These are phyloP conservation scores for Drosophila aldrichi DNA, from an alignment of 2,888 invertebrate species.

Conservation along the genomic window DNA sequence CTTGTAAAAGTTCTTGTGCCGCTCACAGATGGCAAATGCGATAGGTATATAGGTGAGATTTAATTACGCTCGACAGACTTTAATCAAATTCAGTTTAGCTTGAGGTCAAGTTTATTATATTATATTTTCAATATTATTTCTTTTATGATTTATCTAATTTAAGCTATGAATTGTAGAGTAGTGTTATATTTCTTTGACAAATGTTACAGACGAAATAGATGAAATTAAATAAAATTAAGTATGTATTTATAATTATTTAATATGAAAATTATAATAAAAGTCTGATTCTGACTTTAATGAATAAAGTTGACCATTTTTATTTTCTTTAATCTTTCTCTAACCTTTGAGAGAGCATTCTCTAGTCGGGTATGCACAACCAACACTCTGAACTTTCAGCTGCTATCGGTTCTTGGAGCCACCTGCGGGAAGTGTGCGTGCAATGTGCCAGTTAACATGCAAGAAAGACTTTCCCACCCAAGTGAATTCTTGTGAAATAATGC, in stretches of 20 bases:
- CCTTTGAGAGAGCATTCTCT: not conserved
- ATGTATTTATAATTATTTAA: too few relatives aligned
- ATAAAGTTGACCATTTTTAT: too few relatives aligned
- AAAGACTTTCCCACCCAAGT: constrained; percentile 61
- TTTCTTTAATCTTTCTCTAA: too few relatives aligned
- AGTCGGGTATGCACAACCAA: not conserved
- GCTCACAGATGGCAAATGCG: constrained; percentile 18
- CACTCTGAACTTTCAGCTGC: not conserved
- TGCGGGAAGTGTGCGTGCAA: constrained; percentile 65
- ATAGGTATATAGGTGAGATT: constrained; percentile 9
- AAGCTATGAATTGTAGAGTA: too few relatives aligned
- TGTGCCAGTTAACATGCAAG: constrained; percentile 53
- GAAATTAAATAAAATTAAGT: too few relatives aligned
- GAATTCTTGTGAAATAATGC: constrained; percentile 62
- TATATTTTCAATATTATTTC: not conserved
- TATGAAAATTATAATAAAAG: too few relatives aligned
- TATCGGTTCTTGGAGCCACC: not conserved
- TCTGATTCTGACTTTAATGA: too few relatives aligned
- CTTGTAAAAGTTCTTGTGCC: constrained; percentile 39
- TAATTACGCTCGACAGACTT: constrained; percentile 4
- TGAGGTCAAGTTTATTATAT: not conserved
- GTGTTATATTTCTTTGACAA: too few relatives aligned
- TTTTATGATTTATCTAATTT: too few relatives aligned
- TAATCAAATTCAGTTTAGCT: constrained; percentile 7
- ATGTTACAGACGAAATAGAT: too few relatives aligned